Base-by-base conservation (phyloP, 2,797 vertebrate genomes). In the Coluber constrictor region DNA sequence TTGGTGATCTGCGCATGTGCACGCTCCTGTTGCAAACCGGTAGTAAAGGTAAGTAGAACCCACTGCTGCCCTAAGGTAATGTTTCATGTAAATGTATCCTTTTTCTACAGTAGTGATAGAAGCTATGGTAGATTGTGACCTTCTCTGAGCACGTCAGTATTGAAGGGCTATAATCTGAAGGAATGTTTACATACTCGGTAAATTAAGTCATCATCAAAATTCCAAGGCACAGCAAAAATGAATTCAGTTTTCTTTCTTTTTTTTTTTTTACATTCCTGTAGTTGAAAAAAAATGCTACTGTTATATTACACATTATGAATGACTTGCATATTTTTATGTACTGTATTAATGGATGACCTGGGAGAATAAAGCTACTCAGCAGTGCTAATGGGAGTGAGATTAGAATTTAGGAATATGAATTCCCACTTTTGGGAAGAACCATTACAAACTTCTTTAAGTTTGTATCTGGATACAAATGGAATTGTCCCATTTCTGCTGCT, bases 261-360 rank as follows among this genome's bases (percentile, higher is more conserved):
- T 56, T 54, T 20, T 96, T 96, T 95, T 96, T 96, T 96, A 98
- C 97, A 98, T 98, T 98, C 97, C 97, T 96, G 79, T 92, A 90
- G 90, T 56, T 97, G 96, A 96, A 63, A 91, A 97, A 86, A 87
- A 88, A 96, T 96, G 29, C 63, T 92, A 87, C 94, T 95, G 95
- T 94, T 59, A 13, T 79, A 55, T 13, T 43, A 95, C 94, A 86
- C 57, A 91, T 56, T 91, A 63, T 54, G 20, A 86, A 47, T 91
- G 47, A 93, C 32, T 93, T 96, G 92, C 93, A 94, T 92, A 57
- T 83, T 47, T 83, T 47, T 83, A 83, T 93, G 94, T 93, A 87
- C 93, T 95, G 88, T 95, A 89, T 96, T 90, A 87, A 94, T 88
- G 92, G 12, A 1, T 61, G 90, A 95, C 93, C 95, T 96, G 66